Evolutionary conservation across 2,888 invertebrate species (phyloP).

Genomic region (Microctonus aethiopoides): DNA sequence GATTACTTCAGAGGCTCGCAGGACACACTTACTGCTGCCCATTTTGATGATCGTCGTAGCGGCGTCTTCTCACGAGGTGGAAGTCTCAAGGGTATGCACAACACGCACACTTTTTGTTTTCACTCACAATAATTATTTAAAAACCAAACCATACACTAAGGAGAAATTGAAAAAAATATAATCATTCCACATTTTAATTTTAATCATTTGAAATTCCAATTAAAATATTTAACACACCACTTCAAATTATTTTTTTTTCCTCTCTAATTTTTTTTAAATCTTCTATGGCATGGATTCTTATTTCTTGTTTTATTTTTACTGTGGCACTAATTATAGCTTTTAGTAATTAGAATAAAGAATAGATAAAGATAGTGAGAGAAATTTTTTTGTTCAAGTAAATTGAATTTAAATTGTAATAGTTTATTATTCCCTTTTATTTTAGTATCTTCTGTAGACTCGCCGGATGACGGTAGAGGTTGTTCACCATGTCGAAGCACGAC

Average conservation of each 20-base stretch:
- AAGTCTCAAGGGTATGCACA: conserved; percentile 67
- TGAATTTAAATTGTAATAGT: conserved; percentile 52
- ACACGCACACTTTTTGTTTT: conserved; percentile 55
- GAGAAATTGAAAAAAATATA: neutral
- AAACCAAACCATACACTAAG: conserved; percentile 1
- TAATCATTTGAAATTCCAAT: neutral
- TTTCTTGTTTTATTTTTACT: conserved; percentile 44
- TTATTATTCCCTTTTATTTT: conserved; percentile 58
- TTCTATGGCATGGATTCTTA: conserved; percentile 41
- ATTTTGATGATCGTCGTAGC: conserved; percentile 70
- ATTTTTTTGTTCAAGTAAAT: neutral
- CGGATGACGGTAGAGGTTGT: conserved; percentile 81
- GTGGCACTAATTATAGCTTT: conserved; percentile 51
- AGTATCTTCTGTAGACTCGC: conserved; percentile 73
- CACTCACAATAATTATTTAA: conserved; percentile 34
- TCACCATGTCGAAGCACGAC: conserved; percentile 76
- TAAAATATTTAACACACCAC: neutral
- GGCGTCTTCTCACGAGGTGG: conserved; percentile 79
- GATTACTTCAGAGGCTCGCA: conserved; percentile 93
- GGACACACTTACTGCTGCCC: conserved; percentile 83
- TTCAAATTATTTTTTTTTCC: neutral
- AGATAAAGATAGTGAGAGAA: neutral
- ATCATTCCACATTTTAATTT: neutral
- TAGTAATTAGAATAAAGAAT: conserved; percentile 13
- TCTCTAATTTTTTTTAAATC: neutral